phyloP scores from a whole-genome alignment of 2,113 vertebrate genomes.

The Dascyllus trimaculatus region DNA sequence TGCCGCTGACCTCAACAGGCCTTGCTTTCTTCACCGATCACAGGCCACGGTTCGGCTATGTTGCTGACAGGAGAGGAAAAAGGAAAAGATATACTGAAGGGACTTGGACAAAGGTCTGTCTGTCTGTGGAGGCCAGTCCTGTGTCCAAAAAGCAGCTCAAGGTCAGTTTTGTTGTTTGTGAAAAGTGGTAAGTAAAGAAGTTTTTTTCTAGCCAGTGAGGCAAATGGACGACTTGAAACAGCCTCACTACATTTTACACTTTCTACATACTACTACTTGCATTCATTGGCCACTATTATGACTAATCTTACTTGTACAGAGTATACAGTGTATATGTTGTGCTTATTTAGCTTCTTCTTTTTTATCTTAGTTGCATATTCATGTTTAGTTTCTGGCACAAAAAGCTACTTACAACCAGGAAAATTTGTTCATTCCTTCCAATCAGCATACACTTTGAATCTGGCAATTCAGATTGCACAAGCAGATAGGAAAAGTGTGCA shows the following conservation, averaged over 20 bases:
- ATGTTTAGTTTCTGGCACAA: background rate
- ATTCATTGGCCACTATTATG: background rate
- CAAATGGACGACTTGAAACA: conserved; percentile 7
- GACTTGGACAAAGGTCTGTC: conserved; percentile 14
- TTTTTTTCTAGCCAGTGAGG: background rate
- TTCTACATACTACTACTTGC: background rate
- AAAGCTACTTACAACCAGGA: background rate
- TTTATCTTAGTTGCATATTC: background rate
- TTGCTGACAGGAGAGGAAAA: conserved; percentile 60
- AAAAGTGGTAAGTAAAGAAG: background rate
- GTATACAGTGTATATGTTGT: background rate
- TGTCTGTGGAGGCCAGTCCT: conserved; percentile 20
- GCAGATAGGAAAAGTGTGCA: conserved; percentile 30
- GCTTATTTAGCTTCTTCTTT: background rate
- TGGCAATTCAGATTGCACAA: conserved; percentile 30
- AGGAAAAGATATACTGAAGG: conserved; percentile 50
- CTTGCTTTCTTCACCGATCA: conserved; percentile 43
- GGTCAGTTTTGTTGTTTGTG: conserved; percentile 20
- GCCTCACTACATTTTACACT: background rate
- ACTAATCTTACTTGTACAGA: conserved; percentile 2
- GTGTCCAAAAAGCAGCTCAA: conserved; percentile 33
- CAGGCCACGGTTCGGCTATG: conserved; percentile 42
- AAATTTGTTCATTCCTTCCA: conserved; percentile 30
- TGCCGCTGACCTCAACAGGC: conserved; percentile 63
- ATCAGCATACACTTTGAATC: conserved; percentile 35